Conservation (phyloP, 2,113 vertebrate genomes). For the Castor canadensis region DNA sequence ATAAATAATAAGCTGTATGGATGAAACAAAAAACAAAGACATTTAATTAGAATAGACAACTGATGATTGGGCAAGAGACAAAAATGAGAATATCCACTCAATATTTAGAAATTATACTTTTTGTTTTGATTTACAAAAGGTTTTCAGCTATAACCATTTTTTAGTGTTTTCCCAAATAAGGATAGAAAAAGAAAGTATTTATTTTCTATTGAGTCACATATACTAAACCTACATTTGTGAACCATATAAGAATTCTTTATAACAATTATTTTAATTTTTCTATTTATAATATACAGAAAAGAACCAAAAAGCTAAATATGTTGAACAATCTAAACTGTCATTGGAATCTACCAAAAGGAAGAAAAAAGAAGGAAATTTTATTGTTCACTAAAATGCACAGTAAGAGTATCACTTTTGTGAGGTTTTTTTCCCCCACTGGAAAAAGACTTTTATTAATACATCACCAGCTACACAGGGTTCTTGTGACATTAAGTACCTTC, state of each 20-base stretch:
- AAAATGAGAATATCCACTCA: conserved; percentile 62
- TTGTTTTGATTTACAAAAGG: conserved; percentile 56
- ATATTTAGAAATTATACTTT: conserved; percentile 61
- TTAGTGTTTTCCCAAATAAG: conserved; percentile 56
- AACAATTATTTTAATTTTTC: conserved; percentile 29
- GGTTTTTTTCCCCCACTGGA: too few species aligned
- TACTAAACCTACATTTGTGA: conserved; percentile 30
- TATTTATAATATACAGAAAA: conserved; percentile 53
- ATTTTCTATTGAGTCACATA: conserved; percentile 48
- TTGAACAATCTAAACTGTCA: conserved; percentile 1
- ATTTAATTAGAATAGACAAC: conserved; percentile 54
- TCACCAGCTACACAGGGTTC: too few species aligned
- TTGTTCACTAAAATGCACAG: conserved; percentile 35
- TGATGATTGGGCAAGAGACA: conserved; percentile 31
- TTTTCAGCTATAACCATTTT: conserved; percentile 60
- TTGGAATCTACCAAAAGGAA: not conserved
- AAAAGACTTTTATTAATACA: too few species aligned
- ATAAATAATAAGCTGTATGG: conserved; percentile 46
- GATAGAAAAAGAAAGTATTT: conserved; percentile 46
- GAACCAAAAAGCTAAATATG: not conserved
- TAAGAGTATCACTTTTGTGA: conserved; percentile 11
- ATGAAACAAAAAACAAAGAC: conserved; percentile 52
- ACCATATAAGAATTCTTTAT: not conserved
- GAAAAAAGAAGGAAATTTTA: not conserved
- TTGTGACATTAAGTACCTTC: too few species aligned